These are phyloP conservation scores for Oostethus manadensis DNA, from an alignment of 2,113 vertebrate genomes.

Conservation along the genomic window DNA sequence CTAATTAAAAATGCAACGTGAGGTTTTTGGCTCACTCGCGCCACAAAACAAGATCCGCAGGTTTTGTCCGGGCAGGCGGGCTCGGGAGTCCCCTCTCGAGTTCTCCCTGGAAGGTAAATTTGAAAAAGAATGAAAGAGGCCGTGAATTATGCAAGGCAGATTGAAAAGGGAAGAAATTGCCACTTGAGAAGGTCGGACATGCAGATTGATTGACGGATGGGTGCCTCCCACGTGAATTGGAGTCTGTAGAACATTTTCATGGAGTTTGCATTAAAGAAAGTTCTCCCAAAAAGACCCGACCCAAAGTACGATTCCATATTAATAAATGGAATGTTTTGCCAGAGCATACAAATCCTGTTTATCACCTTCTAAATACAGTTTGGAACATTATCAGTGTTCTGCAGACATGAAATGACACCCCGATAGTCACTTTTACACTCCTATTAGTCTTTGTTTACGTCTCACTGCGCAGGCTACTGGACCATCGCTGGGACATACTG, in stretches of 20 bases:
- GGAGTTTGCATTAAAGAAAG: slow-evolving; percentile 1
- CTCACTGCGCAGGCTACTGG: too few species aligned
- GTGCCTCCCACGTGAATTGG: slow-evolving; percentile 23
- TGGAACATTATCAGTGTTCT: too few species aligned
- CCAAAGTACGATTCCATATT: too few species aligned
- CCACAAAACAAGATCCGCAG: slow-evolving; percentile 43
- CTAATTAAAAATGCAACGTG: slow-evolving; percentile 65
- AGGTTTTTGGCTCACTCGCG: slow-evolving; percentile 31
- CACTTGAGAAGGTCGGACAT: slow-evolving; percentile 56
- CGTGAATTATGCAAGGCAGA: slow-evolving; percentile 68
- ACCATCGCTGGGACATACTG: too few species aligned
- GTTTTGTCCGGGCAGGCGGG: slow-evolving; percentile 46
- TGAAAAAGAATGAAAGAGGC: slow-evolving; percentile 32
- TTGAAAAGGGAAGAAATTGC: slow-evolving; percentile 70
- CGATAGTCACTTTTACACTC: too few species aligned
- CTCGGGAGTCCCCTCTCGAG: slow-evolving; percentile 67
- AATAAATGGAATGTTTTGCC: too few species aligned
- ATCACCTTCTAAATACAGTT: too few species aligned
- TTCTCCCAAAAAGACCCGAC: too few species aligned
- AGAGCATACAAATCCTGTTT: too few species aligned
- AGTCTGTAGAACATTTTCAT: slow-evolving; percentile 37
- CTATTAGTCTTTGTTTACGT: too few species aligned
- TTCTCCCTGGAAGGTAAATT: slow-evolving; percentile 44
- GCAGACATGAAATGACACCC: too few species aligned
- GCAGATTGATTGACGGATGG: slow-evolving; percentile 51